Evolutionary conservation across 2,797 vertebrate species (phyloP).

Genomic region (Enteromius fasciolatus): DNA sequence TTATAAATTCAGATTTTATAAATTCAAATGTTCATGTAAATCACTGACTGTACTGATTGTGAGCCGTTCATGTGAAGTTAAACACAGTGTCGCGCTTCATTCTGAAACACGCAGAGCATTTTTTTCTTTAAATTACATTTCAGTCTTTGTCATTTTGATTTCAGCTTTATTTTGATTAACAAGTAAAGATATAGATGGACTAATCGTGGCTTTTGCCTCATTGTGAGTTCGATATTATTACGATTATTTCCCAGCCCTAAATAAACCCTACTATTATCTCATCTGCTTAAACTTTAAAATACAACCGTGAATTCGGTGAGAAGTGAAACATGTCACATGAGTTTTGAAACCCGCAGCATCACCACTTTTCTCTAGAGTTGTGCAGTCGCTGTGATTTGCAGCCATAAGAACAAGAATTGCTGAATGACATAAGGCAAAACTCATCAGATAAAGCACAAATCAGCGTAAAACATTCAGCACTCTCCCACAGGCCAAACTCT

Average conservation of each 20-base stretch:
- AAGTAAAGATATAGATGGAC: too few species aligned
- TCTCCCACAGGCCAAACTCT: constrained; percentile 37
- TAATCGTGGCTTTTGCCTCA: too few species aligned
- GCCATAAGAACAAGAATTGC: constrained; percentile 2
- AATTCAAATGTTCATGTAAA: background rate
- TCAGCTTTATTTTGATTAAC: background rate
- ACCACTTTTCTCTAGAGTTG: background rate
- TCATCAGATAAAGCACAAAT: constrained; percentile 44
- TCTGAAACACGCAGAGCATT: background rate
- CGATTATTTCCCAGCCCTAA: too few species aligned
- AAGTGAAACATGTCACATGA: background rate
- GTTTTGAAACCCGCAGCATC: background rate
- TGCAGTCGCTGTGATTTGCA: background rate
- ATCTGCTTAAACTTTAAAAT: background rate
- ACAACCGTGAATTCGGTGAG: background rate
- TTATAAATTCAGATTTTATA: too few species aligned
- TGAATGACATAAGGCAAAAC: constrained; percentile 26
- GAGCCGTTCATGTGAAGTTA: background rate
- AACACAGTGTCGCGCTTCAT: background rate
- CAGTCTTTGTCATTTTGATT: background rate
- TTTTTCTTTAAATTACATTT: background rate
- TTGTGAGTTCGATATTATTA: too few species aligned
- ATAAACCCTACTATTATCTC: background rate
- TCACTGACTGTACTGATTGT: background rate
- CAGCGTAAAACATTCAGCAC: constrained; percentile 8